phyloP scores from a whole-genome alignment of 2,113 vertebrate species.

The Callithrix jacchus region DNA sequence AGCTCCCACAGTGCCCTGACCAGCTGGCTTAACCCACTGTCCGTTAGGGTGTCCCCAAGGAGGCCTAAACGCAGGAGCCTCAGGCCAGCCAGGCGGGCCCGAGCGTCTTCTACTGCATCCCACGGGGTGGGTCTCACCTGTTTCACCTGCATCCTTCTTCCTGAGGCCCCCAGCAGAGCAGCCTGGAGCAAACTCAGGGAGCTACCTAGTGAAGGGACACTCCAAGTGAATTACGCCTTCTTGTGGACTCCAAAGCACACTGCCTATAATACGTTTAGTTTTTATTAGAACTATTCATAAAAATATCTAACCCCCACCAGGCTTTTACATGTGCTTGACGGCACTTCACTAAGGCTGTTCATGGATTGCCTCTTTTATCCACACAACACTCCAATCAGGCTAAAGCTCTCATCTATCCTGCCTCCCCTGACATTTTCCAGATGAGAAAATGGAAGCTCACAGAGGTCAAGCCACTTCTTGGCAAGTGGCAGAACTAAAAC shows the following conservation, averaged over 20 bases:
- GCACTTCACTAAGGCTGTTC: neutral
- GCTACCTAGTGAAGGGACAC: slow-evolving; percentile 39
- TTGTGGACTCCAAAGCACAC: neutral
- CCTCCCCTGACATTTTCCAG: neutral
- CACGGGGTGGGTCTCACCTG: slow-evolving; percentile 79
- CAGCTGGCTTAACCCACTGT: slow-evolving; percentile 72
- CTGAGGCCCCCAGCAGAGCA: slow-evolving; percentile 76
- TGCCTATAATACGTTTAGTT: neutral
- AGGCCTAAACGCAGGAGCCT: slow-evolving; percentile 78
- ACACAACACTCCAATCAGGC: neutral
- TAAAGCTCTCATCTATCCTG: neutral
- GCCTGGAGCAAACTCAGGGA: slow-evolving; percentile 57
- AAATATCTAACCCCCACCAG: neutral
- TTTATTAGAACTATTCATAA: neutral
- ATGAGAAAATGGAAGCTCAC: neutral
- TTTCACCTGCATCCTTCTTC: slow-evolving; percentile 76
- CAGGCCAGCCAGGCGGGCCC: slow-evolving; percentile 72
- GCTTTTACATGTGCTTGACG: neutral
- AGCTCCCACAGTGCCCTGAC: slow-evolving; percentile 83
- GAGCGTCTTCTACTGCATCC: slow-evolving; percentile 78
- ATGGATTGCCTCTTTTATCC: neutral
- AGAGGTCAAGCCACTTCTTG: neutral
- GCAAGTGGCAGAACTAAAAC: neutral
- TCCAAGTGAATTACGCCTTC: neutral
- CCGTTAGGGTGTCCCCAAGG: slow-evolving; percentile 61